Percentiles rank a stretch among this genome's conserved stretches.
These are phyloP conservation scores for Xiphias gladius DNA, from an alignment of 2,113 vertebrate genomes.

Conservation along the genomic window DNA sequence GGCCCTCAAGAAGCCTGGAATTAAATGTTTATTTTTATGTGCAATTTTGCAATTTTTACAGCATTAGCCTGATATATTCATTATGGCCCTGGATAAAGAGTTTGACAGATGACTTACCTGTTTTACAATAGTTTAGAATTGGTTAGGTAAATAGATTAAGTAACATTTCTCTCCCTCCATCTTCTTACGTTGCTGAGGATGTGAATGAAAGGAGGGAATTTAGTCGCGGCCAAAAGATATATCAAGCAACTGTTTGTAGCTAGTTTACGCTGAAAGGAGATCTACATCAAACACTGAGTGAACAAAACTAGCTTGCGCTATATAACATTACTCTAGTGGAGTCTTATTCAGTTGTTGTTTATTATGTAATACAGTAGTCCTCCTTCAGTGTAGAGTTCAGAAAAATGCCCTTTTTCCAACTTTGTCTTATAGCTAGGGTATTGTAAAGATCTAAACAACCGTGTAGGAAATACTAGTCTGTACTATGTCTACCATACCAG, in stretches of 20 bases:
- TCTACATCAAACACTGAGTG: no score
- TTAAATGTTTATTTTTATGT: no score
- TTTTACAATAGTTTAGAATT: not conserved
- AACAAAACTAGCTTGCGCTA: not conserved
- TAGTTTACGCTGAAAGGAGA: not conserved
- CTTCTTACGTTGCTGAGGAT: not conserved
- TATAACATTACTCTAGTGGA: not conserved
- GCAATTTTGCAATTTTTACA: no score
- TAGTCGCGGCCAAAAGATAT: not conserved
- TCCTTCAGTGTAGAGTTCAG: not conserved
- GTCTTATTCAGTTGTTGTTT: not conserved
- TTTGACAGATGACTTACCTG: not conserved
- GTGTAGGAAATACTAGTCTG: not conserved
- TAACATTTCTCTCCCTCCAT: not conserved
- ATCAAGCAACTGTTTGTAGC: not conserved
- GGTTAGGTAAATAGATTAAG: not conserved
- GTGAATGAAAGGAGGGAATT: not conserved
- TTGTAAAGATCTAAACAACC: no score
- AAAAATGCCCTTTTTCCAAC: not conserved
- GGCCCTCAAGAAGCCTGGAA: no score
- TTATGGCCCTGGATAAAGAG: no score
- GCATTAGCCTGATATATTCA: no score
- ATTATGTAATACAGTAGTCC: not conserved
- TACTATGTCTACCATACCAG: not conserved
- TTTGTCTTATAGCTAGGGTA: no score